Evolutionary conservation across 2,888 invertebrate genomes (phyloP).

Genomic region (Laspeyria flexula): DNA sequence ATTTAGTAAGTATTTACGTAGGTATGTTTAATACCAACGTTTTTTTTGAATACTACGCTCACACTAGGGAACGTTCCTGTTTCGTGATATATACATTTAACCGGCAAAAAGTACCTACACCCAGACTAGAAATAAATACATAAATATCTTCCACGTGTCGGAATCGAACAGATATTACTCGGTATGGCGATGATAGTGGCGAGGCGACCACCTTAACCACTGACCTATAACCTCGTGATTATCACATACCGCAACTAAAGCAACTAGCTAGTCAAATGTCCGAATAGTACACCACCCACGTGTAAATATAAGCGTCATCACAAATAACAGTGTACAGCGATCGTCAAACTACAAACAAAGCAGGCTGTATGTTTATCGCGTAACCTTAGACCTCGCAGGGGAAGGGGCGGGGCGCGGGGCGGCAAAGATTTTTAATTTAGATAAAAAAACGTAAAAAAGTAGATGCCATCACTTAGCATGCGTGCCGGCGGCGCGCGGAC

Average conservation of each 20-base stretch:
- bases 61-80: too few species aligned
- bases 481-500: constrained; percentile 38
- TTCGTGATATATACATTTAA: too few species aligned
- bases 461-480: constrained; percentile 62
- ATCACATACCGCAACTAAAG: too few species aligned
- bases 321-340: constrained; percentile 14
- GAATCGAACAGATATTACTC: too few species aligned
- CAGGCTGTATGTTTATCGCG: constrained; percentile 41
- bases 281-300: background rate
- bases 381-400: constrained; percentile 57
- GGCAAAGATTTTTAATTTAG: constrained; percentile 75
- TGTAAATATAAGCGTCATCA: constrained; percentile 2
- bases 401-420: constrained; percentile 34
- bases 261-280: too few species aligned
- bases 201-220: too few species aligned
- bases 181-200: too few species aligned
- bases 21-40: background rate
- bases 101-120: too few species aligned
- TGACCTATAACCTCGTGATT: too few species aligned
- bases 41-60: too few species aligned
- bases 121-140: too few species aligned
- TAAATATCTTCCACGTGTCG: too few species aligned
- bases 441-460: constrained; percentile 64
- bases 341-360: constrained; percentile 18
- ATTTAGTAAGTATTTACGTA: background rate